These are phyloP conservation scores for Grallaria varia DNA, from an alignment of 2,113 vertebrate species.

Conservation along the genomic window DNA sequence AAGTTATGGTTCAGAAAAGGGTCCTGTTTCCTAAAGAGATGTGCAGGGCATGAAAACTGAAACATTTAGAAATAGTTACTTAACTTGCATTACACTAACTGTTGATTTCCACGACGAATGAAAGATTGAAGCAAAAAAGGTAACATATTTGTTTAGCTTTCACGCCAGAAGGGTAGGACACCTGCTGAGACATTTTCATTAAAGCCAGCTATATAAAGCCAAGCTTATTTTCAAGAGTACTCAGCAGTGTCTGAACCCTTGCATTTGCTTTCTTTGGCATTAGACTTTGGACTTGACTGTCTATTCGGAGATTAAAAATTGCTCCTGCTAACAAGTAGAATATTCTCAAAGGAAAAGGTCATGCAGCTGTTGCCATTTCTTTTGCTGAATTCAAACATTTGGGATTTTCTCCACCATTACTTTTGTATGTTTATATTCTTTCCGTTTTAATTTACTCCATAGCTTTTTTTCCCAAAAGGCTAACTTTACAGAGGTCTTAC, in stretches of 20 bases:
- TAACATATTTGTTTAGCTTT: background rate
- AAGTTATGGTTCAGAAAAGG: background rate
- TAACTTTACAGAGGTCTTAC: background rate
- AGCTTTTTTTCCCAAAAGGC: background rate
- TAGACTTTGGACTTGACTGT: background rate
- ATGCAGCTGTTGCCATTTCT: background rate
- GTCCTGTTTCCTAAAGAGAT: background rate
- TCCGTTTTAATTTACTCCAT: background rate
- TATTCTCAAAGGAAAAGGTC: background rate
- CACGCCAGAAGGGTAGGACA: background rate
- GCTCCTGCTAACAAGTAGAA: background rate
- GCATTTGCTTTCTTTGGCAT: background rate
- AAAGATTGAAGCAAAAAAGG: background rate
- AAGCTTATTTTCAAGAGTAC: background rate
- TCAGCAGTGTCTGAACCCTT: background rate
- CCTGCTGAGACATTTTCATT: background rate
- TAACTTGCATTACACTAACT: background rate
- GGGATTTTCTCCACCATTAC: background rate
- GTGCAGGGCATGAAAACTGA: background rate
- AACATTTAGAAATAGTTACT: background rate
- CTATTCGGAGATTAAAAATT: background rate
- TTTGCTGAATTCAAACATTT: background rate
- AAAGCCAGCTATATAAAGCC: background rate
- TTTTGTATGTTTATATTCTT: background rate
- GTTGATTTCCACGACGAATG: background rate